Evolutionary conservation across 2,797 vertebrate species (phyloP).

Genomic region (Lophius americanus): DNA sequence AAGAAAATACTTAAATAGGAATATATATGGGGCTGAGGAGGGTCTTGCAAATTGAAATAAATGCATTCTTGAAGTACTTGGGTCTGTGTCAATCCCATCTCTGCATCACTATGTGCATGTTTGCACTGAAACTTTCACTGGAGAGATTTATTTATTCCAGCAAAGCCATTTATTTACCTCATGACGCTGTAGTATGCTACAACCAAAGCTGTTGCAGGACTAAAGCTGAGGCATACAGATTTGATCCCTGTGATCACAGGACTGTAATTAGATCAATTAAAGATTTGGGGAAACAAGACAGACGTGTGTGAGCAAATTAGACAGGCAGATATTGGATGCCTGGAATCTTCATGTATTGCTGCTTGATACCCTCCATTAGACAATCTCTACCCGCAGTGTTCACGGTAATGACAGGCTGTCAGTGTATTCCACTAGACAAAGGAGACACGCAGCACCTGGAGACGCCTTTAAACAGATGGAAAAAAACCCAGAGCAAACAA

Average conservation of each 20-base stretch:
- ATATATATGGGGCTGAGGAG: background rate
- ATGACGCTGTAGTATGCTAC: constrained; percentile 31
- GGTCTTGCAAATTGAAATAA: constrained; percentile 1
- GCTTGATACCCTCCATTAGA: constrained; percentile 39
- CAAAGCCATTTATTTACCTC: constrained; percentile 41
- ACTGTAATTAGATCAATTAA: background rate
- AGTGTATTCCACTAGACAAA: constrained; percentile 23
- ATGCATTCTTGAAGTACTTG: constrained; percentile 1
- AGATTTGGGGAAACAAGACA: constrained; percentile 19
- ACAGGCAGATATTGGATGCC: constrained; percentile 7
- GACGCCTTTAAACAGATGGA: constrained; percentile 26
- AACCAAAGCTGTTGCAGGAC: constrained; percentile 9
- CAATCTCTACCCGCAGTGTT: constrained; percentile 44
- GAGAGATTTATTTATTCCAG: constrained; percentile 30
- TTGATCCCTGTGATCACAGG: constrained; percentile 4
- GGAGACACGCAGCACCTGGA: constrained; percentile 42
- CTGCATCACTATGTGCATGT: constrained; percentile 4
- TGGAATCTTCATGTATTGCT: constrained; percentile 13
- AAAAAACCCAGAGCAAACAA: constrained; percentile 16
- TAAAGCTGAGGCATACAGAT: constrained; percentile 8
- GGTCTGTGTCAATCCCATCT: constrained; percentile 3
- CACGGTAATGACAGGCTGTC: constrained; percentile 62
- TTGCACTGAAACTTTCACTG: constrained; percentile 25
- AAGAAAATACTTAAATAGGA: constrained; percentile 3
- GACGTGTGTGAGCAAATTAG: constrained; percentile 4